Evolutionary conservation across 2,888 invertebrate genomes (phyloP).

Genomic region (Scaptomyza reducta): DNA sequence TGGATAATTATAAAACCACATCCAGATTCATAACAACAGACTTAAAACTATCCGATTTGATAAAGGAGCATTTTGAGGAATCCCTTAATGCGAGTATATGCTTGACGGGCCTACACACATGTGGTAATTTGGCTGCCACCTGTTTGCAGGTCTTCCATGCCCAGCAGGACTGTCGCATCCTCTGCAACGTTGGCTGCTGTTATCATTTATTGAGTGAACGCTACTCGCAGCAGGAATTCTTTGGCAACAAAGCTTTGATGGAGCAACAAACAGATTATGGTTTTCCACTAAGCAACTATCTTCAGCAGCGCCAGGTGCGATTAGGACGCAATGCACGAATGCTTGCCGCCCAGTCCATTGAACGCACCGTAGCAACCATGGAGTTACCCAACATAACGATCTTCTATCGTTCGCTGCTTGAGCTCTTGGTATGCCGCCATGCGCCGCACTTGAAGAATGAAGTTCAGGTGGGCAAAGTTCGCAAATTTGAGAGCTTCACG

Average conservation of each 20-base stretch:
- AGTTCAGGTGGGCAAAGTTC: conserved; percentile 87
- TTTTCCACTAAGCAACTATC: conserved; percentile 89
- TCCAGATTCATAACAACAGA: conserved; percentile 87
- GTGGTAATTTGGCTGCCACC: conserved; percentile 92
- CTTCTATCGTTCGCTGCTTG: conserved; percentile 91
- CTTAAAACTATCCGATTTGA: conserved; percentile 85
- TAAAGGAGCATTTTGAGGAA: conserved; percentile 85
- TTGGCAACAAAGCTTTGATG: conserved; percentile 77
- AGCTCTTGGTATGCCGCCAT: conserved; percentile 86
- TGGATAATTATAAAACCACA: conserved; percentile 86
- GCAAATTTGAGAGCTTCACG: conserved; percentile 87
- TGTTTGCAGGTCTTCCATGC: conserved; percentile 88
- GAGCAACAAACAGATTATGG: conserved; percentile 83
- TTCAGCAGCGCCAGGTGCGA: conserved; percentile 85
- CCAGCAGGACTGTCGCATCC: conserved; percentile 85
- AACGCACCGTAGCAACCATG: conserved; percentile 86
- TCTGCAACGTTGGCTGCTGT: conserved; percentile 95
- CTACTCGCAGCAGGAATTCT: conserved; percentile 81
- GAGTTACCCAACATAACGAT: conserved; percentile 87
- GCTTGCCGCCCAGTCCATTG: conserved; percentile 93
- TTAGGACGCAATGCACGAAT: conserved; percentile 92
- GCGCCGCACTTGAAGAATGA: conserved; percentile 82
- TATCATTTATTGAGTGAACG: conserved; percentile 91
- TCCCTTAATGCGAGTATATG: conserved; percentile 83
- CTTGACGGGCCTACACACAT: conserved; percentile 93